A percentile compares a stretch with the other conserved stretches of the same genome.
Evolutionary conservation across 30 jellyfish, hydroid and myxozoan genomes (phyloP).

Genomic region (Chrysaora quinquecirrha): DNA sequence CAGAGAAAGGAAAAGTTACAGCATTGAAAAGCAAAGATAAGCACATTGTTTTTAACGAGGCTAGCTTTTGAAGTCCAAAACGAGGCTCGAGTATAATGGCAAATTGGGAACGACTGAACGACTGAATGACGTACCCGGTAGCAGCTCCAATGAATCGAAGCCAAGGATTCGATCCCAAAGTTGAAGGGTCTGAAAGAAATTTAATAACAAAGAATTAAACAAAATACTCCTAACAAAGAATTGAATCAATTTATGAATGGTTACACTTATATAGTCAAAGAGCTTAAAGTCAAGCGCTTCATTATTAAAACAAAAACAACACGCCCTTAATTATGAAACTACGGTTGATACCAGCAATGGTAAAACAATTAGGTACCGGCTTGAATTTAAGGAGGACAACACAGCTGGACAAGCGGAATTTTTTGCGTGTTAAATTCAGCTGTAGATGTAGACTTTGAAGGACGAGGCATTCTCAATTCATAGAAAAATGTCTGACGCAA

Average conservation of each 20-base stretch:
- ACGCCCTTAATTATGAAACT: not conserved
- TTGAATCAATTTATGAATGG: too few species aligned
- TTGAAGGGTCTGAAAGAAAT: constrained; percentile 71
- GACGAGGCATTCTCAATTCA: too few species aligned
- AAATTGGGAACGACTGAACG: not conserved
- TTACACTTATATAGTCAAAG: too few species aligned
- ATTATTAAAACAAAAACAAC: not conserved
- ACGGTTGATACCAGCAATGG: not conserved
- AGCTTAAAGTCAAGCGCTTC: too few species aligned
- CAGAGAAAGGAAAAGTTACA: too few species aligned
- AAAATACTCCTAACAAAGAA: too few species aligned
- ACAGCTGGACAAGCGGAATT: not conserved
- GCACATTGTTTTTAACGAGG: too few species aligned
- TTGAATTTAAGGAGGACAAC: not conserved
- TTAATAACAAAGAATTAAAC: not conserved
- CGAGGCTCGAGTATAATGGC: too few species aligned
- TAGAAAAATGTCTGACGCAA: too few species aligned
- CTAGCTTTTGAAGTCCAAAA: too few species aligned
- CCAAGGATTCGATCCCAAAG: constrained; percentile 95
- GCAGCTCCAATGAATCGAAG: constrained; percentile 75
- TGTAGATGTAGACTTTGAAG: too few species aligned
- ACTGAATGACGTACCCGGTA: constrained; percentile 75
- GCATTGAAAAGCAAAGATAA: too few species aligned
- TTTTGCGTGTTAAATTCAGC: not conserved
- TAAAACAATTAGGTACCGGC: not conserved